Base-by-base conservation (phyloP, 92 coral and sea anemone genomes). In the Porites evermanni region DNA sequence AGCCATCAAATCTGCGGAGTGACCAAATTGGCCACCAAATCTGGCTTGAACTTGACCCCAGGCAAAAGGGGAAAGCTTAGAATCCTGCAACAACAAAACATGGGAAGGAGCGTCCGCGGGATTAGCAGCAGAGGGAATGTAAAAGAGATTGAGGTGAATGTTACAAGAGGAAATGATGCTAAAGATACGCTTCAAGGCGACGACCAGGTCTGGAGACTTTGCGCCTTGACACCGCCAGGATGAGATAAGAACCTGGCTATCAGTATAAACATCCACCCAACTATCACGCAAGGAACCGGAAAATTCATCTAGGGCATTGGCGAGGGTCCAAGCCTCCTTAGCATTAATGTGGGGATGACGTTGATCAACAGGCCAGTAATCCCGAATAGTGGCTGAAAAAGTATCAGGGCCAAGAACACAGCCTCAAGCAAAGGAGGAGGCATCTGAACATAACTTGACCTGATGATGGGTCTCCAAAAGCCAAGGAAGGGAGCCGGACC, bases 1-100 rank as follows among this genome's bases (percentile, higher is more conserved):
- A 20, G 81, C 77, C 88, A 89, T 81, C 0, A 81, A 74, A 52
- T 88, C 92, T 10, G 59, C 79, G 0, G 92, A 64, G 73, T 89
- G 89, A 7, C 92, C 92, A 26, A 12, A 50, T 9, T 12, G 82
- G 53, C 89, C 85, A 0, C 79, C 89, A 59, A 84, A 38, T 7
- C 1, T 44, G 7, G 53, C 51, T 65, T 81, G 86, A 7, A 80
- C 79, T 29, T 73, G 44, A 58, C 14, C 2, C 80, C 80, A 83
- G 13, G 68, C 71, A 1, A 51, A 19, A 7, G 71, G 72, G n/a
- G 80, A 73, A 18, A 83, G 23, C 53, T 54, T 73, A 14, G 87
- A 23, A 19, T 53, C 7, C 3, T 7, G 58, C 11, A 68, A 8
- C 17, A 60, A 4, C 17, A 67, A 66, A 66, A 67, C n/a, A 2